phyloP scores from a whole-genome alignment of 2,113 vertebrate genomes.

The Poecile atricapillus region DNA sequence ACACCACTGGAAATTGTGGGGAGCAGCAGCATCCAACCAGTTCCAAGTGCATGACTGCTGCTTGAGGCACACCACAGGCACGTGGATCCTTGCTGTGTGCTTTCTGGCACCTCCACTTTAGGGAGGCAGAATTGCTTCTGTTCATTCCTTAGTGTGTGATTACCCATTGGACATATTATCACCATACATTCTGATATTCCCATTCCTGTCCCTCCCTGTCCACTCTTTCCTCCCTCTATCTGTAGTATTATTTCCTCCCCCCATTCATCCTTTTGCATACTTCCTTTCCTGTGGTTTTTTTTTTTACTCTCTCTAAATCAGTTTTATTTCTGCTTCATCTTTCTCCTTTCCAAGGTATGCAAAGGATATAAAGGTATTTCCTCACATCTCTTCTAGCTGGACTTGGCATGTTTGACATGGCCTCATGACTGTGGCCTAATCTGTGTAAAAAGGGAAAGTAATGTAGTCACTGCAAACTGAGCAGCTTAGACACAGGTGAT shows the following conservation, averaged over 20 bases:
- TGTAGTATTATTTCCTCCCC: background rate
- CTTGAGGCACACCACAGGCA: background rate
- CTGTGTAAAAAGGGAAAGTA: background rate
- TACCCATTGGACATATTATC: background rate
- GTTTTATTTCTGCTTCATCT: background rate
- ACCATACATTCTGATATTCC: background rate
- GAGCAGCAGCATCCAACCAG: background rate
- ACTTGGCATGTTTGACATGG: background rate
- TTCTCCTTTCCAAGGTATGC: background rate
- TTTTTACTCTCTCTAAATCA: background rate
- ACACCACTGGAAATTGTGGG: background rate
- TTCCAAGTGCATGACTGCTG: background rate
- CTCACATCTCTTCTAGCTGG: background rate
- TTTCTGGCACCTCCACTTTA: background rate
- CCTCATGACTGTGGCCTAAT: background rate
- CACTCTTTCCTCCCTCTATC: background rate
- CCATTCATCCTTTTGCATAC: background rate
- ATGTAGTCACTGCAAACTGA: background rate
- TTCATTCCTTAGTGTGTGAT: background rate
- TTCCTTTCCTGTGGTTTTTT: background rate
- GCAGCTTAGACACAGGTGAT: background rate
- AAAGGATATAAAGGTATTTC: background rate
- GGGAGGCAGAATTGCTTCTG: background rate
- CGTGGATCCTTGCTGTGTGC: fast-evolving
- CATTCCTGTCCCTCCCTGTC: background rate